Evolutionary conservation across 2,113 vertebrate genomes (phyloP).

Genomic region (Myotis yumanensis): DNA sequence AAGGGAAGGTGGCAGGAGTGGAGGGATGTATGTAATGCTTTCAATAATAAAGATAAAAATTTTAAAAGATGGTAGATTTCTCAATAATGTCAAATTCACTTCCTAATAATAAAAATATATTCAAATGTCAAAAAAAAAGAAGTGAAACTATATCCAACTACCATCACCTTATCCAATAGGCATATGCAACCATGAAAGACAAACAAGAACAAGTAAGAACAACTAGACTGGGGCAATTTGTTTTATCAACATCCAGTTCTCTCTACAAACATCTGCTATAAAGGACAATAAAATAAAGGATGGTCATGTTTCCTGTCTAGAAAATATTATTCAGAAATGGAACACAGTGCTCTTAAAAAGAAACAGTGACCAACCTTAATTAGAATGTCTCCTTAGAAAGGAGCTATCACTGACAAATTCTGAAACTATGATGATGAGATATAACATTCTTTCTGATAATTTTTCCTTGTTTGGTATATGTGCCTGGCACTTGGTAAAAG

Average conservation of each 20-base stretch:
- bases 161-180: neutral
- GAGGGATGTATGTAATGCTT: too few relatives aligned
- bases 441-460: constrained; percentile 48
- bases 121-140: neutral
- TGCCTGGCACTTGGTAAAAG: constrained; percentile 17
- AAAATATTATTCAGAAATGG: constrained; percentile 38
- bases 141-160: neutral
- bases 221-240: neutral
- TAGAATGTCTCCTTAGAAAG: constrained; percentile 41
- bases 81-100: too few relatives aligned
- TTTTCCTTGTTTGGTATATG: constrained; percentile 55
- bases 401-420: constrained; percentile 1
- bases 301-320: constrained; percentile 7
- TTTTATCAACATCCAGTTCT: neutral
- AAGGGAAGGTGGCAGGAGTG: too few relatives aligned
- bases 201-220: neutral
- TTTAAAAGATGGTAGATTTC: too few relatives aligned
- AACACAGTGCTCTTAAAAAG: constrained; percentile 34
- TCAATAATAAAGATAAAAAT: too few relatives aligned
- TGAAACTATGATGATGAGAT: constrained; percentile 16
- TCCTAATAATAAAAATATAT: too few relatives aligned
- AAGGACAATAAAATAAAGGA: constrained; percentile 38
- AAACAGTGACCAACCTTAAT: constrained; percentile 22
- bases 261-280: constrained; percentile 36
- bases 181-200: neutral